A percentile compares a stretch with the other conserved stretches of the same genome.
These are phyloP conservation scores for Ditylenchus dipsaci DNA, from an alignment of 1,140 invertebrate genomes.

Conservation along the genomic window DNA sequence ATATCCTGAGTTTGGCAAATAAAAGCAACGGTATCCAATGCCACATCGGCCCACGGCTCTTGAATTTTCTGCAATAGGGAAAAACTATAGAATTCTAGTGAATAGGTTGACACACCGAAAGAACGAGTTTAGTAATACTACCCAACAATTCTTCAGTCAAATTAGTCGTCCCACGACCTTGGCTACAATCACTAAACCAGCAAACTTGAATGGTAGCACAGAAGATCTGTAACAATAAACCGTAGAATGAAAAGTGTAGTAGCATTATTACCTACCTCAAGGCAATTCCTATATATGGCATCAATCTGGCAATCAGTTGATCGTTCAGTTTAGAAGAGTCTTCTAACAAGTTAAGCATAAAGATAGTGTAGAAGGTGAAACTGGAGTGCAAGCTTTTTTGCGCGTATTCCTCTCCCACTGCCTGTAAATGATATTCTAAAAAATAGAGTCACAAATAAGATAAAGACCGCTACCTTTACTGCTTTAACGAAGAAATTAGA, in stretches of 20 bases:
- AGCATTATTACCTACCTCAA: constrained; percentile 33
- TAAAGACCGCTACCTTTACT: constrained; percentile 17
- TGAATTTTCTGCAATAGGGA: constrained; percentile 10
- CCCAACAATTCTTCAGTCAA: constrained; percentile 16
- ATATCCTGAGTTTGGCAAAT: not conserved
- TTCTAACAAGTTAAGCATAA: not conserved
- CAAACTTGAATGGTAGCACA: constrained; percentile 32
- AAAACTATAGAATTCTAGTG: no score
- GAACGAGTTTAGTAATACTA: constrained; percentile 26
- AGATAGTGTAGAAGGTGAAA: constrained; percentile 34
- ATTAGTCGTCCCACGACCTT: constrained; percentile 15
- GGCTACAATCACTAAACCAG: constrained; percentile 32
- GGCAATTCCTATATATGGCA: constrained; percentile 36
- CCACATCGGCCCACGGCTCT: constrained; percentile 9
- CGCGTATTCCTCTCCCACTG: constrained; percentile 27
- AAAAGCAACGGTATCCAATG: not conserved
- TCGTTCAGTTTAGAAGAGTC: constrained; percentile 17
- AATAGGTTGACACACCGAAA: constrained; percentile 15
- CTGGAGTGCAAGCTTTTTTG: constrained; percentile 21
- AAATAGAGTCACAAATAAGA: not conserved
- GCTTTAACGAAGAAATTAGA: constrained; percentile 19
- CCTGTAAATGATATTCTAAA: not conserved
- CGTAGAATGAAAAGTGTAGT: not conserved
- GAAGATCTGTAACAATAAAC: constrained; percentile 17
- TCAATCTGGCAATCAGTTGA: constrained; percentile 32